Evolutionary conservation across 2,113 vertebrate species (phyloP), one percentile per base, ranked within the genome.

Genomic region (Parus major): DNA sequence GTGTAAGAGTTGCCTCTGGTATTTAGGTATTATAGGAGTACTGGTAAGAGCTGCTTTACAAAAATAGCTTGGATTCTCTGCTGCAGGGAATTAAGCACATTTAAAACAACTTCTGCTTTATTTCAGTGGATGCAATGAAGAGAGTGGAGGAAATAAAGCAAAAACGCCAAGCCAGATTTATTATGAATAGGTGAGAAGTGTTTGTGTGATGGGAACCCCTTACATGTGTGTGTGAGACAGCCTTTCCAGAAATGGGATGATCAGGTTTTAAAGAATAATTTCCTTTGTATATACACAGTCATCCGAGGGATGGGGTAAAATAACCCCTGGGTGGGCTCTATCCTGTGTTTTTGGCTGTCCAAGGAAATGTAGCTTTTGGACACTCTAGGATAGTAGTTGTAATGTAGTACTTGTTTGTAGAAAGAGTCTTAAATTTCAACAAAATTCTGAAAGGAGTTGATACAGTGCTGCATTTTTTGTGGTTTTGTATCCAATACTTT

Each of bases 61-160:
- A 23, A 83, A 87, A 23, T 5, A 50, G 8, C 17, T 4, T 33
- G 9, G 55, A 6, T 85, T 95, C 92, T 80, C 27, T 80, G 5
- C 39, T 63, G 7, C 47, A 41, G 22, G 5, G 47, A 21, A 21
- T 33, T 61, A 50, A 90, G 9, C 33, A 81, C 13, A 11, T 64
- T 68, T 78, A 46, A 82, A 90, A 42, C 35, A 64, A 65, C 31
- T 75, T 95, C 53, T 96, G 41, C 52, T 98, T 91, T 96, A 29
- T 96, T 97, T 73, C 97, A 99, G 99, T 99, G 97, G 98, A 98
- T 90, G 99, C 98, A 39, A 99, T 99, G 99, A 99, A 98, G 98
- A 98, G 98, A 96, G 99, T 99, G 35, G 98, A 98, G 80, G 98
- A 98, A 94, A 99, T 99, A 93, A 99, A 99, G 97, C 98, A 93